Percentiles rank a stretch among this genome's conserved stretches.
phyloP scores from a whole-genome alignment of 1,140 invertebrate species.

The Euura lappo region DNA sequence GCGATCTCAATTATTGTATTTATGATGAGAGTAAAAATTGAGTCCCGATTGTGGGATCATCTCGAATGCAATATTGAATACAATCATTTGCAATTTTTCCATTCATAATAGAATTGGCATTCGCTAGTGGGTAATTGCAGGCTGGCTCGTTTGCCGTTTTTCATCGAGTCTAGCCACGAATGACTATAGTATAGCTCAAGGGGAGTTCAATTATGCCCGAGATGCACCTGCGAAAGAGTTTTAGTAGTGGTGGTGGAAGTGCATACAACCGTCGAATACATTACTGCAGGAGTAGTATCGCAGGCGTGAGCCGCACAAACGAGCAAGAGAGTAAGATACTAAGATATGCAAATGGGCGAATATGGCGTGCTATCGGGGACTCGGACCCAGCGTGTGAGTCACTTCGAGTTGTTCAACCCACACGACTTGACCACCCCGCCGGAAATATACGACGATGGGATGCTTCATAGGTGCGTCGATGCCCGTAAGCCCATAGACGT shows the following conservation, averaged over 20 bases:
- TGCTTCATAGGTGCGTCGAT: too few species aligned
- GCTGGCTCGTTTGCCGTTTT: neutral
- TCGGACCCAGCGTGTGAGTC: neutral
- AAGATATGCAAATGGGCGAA: constrained; percentile 1
- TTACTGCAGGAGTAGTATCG: neutral
- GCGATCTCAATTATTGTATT: too few species aligned
- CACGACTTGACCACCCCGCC: neutral
- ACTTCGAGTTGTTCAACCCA: neutral
- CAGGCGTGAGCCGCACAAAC: neutral
- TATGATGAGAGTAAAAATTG: too few species aligned
- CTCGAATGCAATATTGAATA: neutral
- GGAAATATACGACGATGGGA: neutral
- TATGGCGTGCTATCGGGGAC: neutral
- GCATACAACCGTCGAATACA: neutral
- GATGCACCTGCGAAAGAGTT: neutral
- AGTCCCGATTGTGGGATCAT: too few species aligned
- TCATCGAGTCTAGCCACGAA: neutral
- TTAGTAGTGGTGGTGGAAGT: neutral
- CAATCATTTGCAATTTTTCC: neutral
- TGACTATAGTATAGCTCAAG: neutral
- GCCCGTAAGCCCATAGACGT: too few species aligned
- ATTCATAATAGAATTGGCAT: neutral
- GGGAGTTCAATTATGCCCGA: neutral
- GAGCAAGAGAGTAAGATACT: neutral
- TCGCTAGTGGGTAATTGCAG: neutral